Base-by-base conservation (phyloP, 2,888 invertebrate species). In the Adelognathus sp. region DNA sequence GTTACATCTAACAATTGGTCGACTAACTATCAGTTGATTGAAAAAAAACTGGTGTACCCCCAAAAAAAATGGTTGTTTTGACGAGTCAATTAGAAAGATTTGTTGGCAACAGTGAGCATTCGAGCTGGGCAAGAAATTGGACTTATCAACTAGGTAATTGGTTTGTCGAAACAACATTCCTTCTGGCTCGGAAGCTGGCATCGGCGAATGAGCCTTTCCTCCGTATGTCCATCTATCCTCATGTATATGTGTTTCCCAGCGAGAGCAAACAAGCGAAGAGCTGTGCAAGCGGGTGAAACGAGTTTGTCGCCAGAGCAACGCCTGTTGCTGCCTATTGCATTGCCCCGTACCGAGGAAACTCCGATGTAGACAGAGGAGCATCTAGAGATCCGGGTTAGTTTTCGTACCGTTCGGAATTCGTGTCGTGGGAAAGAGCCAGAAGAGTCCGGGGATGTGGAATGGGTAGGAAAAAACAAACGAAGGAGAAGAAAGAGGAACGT, bases 311-410 rank as follows among this genome's bases (percentile, higher is more conserved):
- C 71, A 52, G 29, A 31, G 27, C 52, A 52, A 78, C 81, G 85
- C 82, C 85, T 83, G 82, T 86, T 83, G 84, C 79, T 83, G 82
- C 74, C n/a, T 71, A n/a, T 36, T 36, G 9, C 54, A 29, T 33
- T 33, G 21, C 36, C 1, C 24, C 39, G n/a, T 54, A 14, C 46
- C 33, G 14, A 21, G 46, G 36, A 16, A 50, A 24, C 64, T 16
- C 27, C 33, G 31, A 24, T 31, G 21, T 36, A 18, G 50, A 18
- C 21, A 46, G 66, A 58, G 14, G 44, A 46, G 16, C 52, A 9
- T 52, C 4, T 11, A 27, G 50, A 31, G 69, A 78, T 69, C 60
- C 54, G 52, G n/a, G 80, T 80, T 79, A 77, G 81, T 78, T 81
- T 82, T 79, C 72, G 63, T 56, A 54, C 66, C 58, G 74, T 78